Evolutionary conservation across 2,888 invertebrate genomes (phyloP).

Genomic region (Drosophila pseudotalamancana): DNA sequence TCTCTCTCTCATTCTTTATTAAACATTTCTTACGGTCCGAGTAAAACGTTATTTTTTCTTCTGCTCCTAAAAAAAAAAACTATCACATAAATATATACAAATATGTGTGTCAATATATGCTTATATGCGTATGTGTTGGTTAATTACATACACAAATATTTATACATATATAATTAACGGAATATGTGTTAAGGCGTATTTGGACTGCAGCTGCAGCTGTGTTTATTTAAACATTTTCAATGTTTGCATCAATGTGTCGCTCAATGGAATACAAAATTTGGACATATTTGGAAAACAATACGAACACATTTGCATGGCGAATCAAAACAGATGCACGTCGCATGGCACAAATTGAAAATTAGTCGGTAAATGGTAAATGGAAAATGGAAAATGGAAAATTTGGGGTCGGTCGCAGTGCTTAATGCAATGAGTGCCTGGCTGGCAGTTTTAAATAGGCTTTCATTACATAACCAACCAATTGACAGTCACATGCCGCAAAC

Average conservation of each 20-base stretch:
- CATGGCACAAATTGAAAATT: conserved; percentile 52
- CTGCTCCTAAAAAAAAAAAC: no score
- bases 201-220: conserved; percentile 15
- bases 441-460: conserved; percentile 58
- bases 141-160: background rate
- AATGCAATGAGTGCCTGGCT: conserved; percentile 38
- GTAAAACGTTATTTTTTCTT: no score
- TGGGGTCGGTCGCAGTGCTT: conserved; percentile 21
- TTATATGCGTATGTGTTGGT: background rate
- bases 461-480: conserved; percentile 63
- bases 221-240: conserved; percentile 29
- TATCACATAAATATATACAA: background rate
- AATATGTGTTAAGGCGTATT: conserved; percentile 12
- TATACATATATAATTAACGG: background rate
- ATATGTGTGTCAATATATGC: background rate
- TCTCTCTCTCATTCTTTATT: no score
- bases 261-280: conserved; percentile 9
- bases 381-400: no score
- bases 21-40: no score
- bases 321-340: conserved; percentile 50
- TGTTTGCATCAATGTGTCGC: conserved; percentile 25
- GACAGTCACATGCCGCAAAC: conserved; percentile 75
- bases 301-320: conserved; percentile 24
- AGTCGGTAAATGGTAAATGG: conserved; percentile 15
- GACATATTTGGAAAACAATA: conserved; percentile 40